Percentiles rank a stretch among this genome's conserved stretches.
Conservation (phyloP, 2,888 invertebrate genomes). For the Teinopalpus imperialis region DNA sequence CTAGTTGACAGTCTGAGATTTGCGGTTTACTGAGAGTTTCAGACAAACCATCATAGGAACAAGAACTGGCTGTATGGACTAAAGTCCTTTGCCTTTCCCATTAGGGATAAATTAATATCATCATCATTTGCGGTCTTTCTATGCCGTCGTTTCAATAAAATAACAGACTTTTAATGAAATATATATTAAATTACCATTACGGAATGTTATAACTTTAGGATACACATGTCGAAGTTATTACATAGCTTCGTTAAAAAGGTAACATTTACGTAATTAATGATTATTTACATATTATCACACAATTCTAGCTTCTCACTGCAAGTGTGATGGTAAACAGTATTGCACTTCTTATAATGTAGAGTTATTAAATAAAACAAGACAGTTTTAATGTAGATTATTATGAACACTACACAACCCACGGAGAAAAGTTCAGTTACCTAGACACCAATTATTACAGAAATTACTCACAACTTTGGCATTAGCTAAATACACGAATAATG, state of each 20-base stretch:
- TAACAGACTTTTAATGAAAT: background rate
- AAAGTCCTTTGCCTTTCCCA: too few relatives aligned
- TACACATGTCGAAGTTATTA: constrained; percentile 12
- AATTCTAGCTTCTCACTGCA: constrained; percentile 12
- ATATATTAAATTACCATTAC: constrained; percentile 13
- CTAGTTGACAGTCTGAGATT: too few relatives aligned
- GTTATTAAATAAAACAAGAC: background rate
- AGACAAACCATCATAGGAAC: too few relatives aligned
- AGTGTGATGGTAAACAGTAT: constrained; percentile 23
- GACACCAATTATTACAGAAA: constrained; percentile 25
- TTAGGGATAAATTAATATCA: too few relatives aligned
- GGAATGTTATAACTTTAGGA: constrained; percentile 19
- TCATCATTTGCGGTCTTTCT: too few relatives aligned
- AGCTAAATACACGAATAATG: constrained; percentile 49
- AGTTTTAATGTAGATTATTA: constrained; percentile 18
- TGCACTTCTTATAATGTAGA: constrained; percentile 17
- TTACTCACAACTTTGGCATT: constrained; percentile 78
- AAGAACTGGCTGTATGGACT: too few relatives aligned
- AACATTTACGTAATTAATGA: constrained; percentile 19
- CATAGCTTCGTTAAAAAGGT: constrained; percentile 18
- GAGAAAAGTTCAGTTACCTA: constrained; percentile 33
- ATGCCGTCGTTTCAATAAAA: too few relatives aligned
- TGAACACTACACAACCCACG: constrained; percentile 53
- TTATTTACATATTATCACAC: constrained; percentile 14
- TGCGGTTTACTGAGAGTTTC: too few relatives aligned